Base-by-base conservation (phyloP, 2,888 invertebrate genomes). In the Caenorhabditis zanzibari region DNA sequence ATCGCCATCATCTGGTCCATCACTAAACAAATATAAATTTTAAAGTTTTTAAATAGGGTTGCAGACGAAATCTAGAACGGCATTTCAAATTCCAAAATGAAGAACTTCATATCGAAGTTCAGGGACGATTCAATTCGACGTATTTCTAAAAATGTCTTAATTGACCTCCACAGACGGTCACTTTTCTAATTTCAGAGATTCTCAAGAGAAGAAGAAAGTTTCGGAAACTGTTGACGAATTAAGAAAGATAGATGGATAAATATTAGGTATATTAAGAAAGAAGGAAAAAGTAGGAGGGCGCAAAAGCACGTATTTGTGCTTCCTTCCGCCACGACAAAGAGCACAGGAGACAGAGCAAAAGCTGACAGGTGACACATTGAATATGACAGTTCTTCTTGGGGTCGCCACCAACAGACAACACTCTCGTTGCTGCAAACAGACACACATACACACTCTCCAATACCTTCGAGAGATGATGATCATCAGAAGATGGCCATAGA, bases 301-400 rank as follows among this genome's bases (percentile, higher is more conserved):
- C 47, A 59, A 58, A 26, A 64, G 59, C 69, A 76, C 77, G 77
- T 79, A 79, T 79, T 71, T 79, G 79, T 71, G 79, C 75, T 68
- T 74, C 74, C 66, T 58, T 68, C 59, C 47, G 66, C 66, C 2
- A 52, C 41, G 54, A 68, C 14, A 38, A 63, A 59, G 47, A 72
- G 66, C 58, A 58, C 75, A 74, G 74, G 32, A 47, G 52, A 58
- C 59, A 44, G 61, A 72, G 68, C 54, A 52, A 68, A 64, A 71
- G 64, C 71, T 79, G 79, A 79, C 79, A 79, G 79, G 71, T 79
- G 79, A 79, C 79, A 79, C 79, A 79, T 79, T 79, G 79, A 79
- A 79, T 79, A 79, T 79, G 79, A 79, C 79, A 79, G 79, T 79
- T 79, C 77, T 35, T 61, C 71, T 58, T 54, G 59, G 54, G 54